Base-by-base conservation (phyloP, 2,113 vertebrate species). In the Bolborhynchus lineola region DNA sequence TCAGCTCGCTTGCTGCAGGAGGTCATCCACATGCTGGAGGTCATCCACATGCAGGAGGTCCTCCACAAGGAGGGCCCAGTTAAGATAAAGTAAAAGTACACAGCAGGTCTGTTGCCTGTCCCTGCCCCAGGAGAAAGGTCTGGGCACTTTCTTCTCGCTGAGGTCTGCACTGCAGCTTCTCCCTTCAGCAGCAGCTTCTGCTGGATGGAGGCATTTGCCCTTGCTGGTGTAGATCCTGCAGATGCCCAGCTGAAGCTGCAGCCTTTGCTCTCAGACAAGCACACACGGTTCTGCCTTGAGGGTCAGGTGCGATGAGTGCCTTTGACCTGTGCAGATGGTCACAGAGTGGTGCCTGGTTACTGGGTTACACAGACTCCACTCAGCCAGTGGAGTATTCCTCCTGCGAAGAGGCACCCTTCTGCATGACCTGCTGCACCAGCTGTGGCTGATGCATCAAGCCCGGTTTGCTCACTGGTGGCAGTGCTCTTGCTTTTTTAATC, bases 391-490 rank as follows among this genome's bases (percentile, higher is more conserved):
- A 59, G 28, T 25, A 37, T 6, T 44, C 1, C 3, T n/a, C 11
- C 37, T 59, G 65, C 37, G 39, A 33, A 59, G 50, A n/a, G 19
- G 23, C 10, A 4, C 55, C 17, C 17, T 64, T 55, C 1, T 8
- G 6, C 16, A 15, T 23, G 71, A 16, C 25, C 13, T 8, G 3
- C 10, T 10, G 9, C 25, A 13, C 16, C 35, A n/a, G 33, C 33
- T 15, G 20, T 59, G 33, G 33, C 10, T 9, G 3, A 9, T 9
- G 11, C 18, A 16, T 20, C 31, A 20, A 0, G 0, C 5, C 15
- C 2, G 1, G 1, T 37, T 52, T 67, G 16, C 55, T 33, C 59
- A 24, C 15, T 68, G 39, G 16, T 18, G 9, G 33, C 15, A 41
- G 16, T 6, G 6, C 17, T 72, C 11, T 24, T 31, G 11, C 7